Conservation (phyloP, 2,888 invertebrate genomes). For the Sycophila texana region DNA sequence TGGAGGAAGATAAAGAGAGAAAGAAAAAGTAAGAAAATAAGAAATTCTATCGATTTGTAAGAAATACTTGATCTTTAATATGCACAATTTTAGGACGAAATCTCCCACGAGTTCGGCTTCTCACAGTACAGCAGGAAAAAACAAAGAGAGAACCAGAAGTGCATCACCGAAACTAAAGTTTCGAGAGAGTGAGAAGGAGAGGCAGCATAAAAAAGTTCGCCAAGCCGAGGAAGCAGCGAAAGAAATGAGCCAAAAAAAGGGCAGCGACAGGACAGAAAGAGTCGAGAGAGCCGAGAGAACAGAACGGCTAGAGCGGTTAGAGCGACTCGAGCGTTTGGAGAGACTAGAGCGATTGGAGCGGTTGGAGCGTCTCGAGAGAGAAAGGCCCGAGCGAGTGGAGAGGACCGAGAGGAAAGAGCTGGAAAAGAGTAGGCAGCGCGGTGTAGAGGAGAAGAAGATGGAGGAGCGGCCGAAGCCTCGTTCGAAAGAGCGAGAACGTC, state of each 20-base stretch:
- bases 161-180: slow-evolving; percentile 67
- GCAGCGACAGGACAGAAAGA: slow-evolving; percentile 49
- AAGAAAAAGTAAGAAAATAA: slow-evolving; percentile 67
- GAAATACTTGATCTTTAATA: too few relatives aligned
- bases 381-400: slow-evolving; percentile 24
- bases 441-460: slow-evolving; percentile 56
- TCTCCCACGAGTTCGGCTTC: slow-evolving; percentile 62
- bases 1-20: slow-evolving; percentile 79
- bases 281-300: slow-evolving; percentile 57
- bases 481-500: slow-evolving; percentile 71
- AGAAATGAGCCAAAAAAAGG: slow-evolving; percentile 57
- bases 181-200: slow-evolving; percentile 66
- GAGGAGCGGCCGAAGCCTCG: slow-evolving; percentile 70
- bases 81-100: slow-evolving; percentile 58
- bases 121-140: slow-evolving; percentile 61
- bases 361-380: slow-evolving; percentile 14
- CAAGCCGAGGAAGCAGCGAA: slow-evolving; percentile 52
- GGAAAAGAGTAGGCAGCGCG: slow-evolving; percentile 35
- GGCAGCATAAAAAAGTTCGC: slow-evolving; percentile 65
- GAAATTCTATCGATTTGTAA: neutral
- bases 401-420: slow-evolving; percentile 28
- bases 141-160: slow-evolving; percentile 70
- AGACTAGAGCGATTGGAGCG: slow-evolving; percentile 18
- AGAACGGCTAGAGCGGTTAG: neutral
- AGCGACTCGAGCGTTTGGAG: slow-evolving; percentile 16